Percentiles rank a stretch among this genome's conserved stretches.
These are phyloP conservation scores for Cygnus buccinator DNA, from an alignment of 2,113 vertebrate species.

Conservation along the genomic window DNA sequence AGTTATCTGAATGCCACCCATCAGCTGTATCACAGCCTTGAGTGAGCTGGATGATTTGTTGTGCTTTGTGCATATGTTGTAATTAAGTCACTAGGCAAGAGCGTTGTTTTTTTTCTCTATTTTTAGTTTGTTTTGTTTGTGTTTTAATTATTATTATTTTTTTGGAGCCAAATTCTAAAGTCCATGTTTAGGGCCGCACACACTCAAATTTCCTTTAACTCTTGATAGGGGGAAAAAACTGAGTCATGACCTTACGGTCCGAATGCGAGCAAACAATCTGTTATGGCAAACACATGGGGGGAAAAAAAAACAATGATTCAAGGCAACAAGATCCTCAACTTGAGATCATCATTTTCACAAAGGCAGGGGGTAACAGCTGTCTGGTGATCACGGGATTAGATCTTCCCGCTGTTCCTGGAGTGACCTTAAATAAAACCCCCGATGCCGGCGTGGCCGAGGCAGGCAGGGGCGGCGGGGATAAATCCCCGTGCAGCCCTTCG, in stretches of 20 bases:
- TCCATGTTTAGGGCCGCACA: not conserved
- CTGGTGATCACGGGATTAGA: not conserved
- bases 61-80: not conserved
- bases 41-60: not conserved
- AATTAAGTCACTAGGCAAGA: not conserved
- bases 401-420: not conserved
- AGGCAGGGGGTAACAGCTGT: constrained; percentile 17
- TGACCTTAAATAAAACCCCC: constrained; percentile 32
- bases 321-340: not conserved
- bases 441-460: accelerated
- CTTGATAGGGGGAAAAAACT: not conserved
- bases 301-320: constrained; percentile 28
- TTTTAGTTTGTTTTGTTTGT: not conserved
- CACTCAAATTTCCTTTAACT: not conserved
- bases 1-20: not conserved
- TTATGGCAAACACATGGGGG: not conserved
- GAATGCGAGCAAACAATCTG: constrained; percentile 11
- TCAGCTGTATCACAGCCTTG: not conserved
- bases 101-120: not conserved
- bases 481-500: not conserved
- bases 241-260: not conserved
- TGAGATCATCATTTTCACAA: not conserved
- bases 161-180: constrained; percentile 44
- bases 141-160: constrained; percentile 4
- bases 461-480: not conserved